Evolutionary conservation across 1,140 invertebrate genomes (phyloP).

Genomic region (Mya arenaria): DNA sequence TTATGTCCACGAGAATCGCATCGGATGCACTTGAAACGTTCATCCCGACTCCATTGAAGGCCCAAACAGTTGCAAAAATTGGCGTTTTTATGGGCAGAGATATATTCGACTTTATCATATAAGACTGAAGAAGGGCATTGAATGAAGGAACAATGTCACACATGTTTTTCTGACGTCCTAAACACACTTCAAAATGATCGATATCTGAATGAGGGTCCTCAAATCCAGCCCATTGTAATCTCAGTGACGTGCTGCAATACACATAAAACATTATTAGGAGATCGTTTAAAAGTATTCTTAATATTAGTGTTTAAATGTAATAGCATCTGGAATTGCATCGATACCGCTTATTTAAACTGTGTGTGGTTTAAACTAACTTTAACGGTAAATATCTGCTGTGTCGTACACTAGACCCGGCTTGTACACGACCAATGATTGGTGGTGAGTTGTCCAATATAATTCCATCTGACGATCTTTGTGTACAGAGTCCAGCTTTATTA

Average conservation of each 20-base stretch:
- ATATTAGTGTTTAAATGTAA: not conserved
- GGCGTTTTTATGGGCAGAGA: conserved; percentile 20
- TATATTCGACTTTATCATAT: conserved; percentile 18
- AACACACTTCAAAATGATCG: conserved; percentile 50
- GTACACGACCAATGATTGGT: conserved; percentile 25
- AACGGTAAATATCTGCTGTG: conserved; percentile 2
- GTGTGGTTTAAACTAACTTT: not conserved
- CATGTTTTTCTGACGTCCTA: not conserved
- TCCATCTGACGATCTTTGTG: conserved; percentile 2
- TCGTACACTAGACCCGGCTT: not conserved
- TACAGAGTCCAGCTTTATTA: conserved; percentile 20
- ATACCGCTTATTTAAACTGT: not conserved
- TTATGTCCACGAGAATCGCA: conserved; percentile 32
- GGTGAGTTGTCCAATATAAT: conserved; percentile 22
- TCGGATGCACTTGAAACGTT: conserved; percentile 33
- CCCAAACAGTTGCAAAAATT: conserved; percentile 48
- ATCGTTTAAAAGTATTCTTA: not conserved
- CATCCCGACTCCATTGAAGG: conserved; percentile 48
- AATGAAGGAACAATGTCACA: conserved; percentile 15
- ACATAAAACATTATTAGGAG: no score
- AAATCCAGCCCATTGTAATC: conserved; percentile 49
- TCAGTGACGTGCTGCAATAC: conserved; percentile 32
- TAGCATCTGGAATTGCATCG: not conserved
- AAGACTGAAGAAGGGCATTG: conserved; percentile 2
- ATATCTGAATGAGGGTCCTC: conserved; percentile 53